Base-by-base conservation (phyloP, 2,888 invertebrate genomes). In the Caenorhabditis zanzibari region DNA sequence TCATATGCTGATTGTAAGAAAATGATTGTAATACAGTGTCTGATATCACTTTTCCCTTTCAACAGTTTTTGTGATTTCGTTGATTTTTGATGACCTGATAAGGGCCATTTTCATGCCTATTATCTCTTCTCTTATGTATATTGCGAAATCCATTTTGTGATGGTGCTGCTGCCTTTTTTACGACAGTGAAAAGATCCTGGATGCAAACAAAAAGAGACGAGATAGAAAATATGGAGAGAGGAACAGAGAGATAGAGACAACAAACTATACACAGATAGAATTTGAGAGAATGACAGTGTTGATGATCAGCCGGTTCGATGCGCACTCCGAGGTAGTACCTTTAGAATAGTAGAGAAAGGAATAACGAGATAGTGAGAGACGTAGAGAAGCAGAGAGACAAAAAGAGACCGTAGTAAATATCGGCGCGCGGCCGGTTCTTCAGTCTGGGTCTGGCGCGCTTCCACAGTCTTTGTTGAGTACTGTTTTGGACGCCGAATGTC, bases 221-320 rank as follows among this genome's bases (percentile, higher is more conserved):
- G 24, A 64, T 54, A 59, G 72, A 59, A 38, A 38, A 38, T 38
- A 38, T 38, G 58, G 72, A 54, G 54, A 44, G 74, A 56, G 56
- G 56, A n/a, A 54, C 54, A 56, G 64, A 49, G 52, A 63, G 63
- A 52, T 10, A 28, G n/a, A 74, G 74, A 74, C 74, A 66, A 47
- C 75, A 75, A 54, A 75, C 75, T 66, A 66, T 54, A 75, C 44
- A 75, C 66, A 66, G 56, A 64, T n/a, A 56, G 59, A 76, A 59
- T 54, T 28, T 54, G 73, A 74, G 63, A n/a, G 41, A 76, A 52
- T 75, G 75, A 68, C 44, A 41, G 63, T 63, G 44, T 63, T 63
- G 63, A 49, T 64, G 79, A 77, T 77, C 79, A 71, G 79, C 79
- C 79, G 71, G 79, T 71, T 79, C 79, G 79, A 41, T 44, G 64